Evolutionary conservation across 2,888 invertebrate genomes (phyloP).

Genomic region (Acanthosoma haemorrhoidale): DNA sequence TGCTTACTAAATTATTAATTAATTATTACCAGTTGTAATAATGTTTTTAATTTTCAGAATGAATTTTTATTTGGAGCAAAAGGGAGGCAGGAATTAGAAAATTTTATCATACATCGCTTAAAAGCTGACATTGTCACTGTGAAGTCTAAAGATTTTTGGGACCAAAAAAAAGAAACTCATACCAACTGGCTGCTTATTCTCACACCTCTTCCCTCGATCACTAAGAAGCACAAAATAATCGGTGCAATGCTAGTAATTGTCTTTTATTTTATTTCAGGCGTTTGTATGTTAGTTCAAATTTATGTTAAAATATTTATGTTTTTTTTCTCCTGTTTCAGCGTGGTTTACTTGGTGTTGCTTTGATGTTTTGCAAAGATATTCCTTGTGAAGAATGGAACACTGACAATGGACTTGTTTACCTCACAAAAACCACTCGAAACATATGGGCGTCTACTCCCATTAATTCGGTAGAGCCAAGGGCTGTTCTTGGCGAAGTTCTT

Average conservation of each 20-base stretch:
- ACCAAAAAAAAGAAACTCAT: conserved; percentile 39
- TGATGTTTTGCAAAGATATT: conserved; percentile 49
- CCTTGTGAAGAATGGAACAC: conserved; percentile 32
- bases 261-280: background rate
- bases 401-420: conserved; percentile 35
- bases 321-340: conserved; percentile 36
- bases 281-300: background rate
- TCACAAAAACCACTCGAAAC: conserved; percentile 13
- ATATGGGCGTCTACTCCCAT: conserved; percentile 24
- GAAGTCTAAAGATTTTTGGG: conserved; percentile 48
- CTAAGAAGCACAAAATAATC: conserved; percentile 57
- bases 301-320: background rate
- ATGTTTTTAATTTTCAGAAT: conserved; percentile 31
- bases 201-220: conserved; percentile 52
- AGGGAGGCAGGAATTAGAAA: conserved; percentile 52
- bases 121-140: conserved; percentile 47
- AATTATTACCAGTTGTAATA: too few species aligned
- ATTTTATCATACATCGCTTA: conserved; percentile 59
- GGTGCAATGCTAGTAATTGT: conserved; percentile 64
- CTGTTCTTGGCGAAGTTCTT: conserved; percentile 56
- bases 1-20: too few species aligned
- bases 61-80: conserved; percentile 34
- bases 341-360: conserved; percentile 50
- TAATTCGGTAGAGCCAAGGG: conserved; percentile 49
- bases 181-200: conserved; percentile 55